Conservation (phyloP, 2,888 invertebrate genomes). For the Stegana nigrithorax region DNA sequence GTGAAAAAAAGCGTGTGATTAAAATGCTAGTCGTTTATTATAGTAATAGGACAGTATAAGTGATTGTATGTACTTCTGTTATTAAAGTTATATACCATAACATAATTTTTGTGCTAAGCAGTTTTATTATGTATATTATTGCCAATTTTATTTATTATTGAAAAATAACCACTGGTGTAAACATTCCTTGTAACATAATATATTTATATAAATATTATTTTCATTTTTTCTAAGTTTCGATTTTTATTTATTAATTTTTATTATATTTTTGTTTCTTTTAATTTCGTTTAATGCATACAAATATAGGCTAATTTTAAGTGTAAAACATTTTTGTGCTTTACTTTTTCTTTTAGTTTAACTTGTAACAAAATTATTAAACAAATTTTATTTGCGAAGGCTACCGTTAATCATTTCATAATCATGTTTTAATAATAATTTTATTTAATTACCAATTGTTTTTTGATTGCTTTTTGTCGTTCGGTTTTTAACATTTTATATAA, state of each 20-base stretch:
- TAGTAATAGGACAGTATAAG: too few species aligned
- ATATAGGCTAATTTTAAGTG: background rate
- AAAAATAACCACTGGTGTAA: too few species aligned
- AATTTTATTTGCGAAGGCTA: background rate
- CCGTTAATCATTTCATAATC: background rate
- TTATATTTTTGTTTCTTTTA: background rate
- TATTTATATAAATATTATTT: too few species aligned
- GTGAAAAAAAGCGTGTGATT: conserved; percentile 56
- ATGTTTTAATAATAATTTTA: too few species aligned
- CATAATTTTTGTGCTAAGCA: too few species aligned
- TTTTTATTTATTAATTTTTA: background rate
- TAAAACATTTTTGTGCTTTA: background rate
- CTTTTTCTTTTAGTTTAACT: background rate
- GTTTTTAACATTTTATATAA: background rate
- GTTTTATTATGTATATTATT: too few species aligned
- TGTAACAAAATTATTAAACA: background rate
- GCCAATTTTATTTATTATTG: too few species aligned
- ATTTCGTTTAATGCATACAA: background rate
- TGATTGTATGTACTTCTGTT: too few species aligned
- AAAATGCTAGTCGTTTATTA: conserved; percentile 52
- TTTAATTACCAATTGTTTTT: conserved; percentile 4
- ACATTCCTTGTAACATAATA: too few species aligned
- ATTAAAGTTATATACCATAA: too few species aligned
- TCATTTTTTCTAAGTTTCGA: too few species aligned
- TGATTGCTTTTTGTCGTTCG: conserved; percentile 11